Percentiles rank a stretch among this genome's conserved stretches.
Conservation (phyloP, 2,888 invertebrate genomes). For the Platycheirus albimanus region DNA sequence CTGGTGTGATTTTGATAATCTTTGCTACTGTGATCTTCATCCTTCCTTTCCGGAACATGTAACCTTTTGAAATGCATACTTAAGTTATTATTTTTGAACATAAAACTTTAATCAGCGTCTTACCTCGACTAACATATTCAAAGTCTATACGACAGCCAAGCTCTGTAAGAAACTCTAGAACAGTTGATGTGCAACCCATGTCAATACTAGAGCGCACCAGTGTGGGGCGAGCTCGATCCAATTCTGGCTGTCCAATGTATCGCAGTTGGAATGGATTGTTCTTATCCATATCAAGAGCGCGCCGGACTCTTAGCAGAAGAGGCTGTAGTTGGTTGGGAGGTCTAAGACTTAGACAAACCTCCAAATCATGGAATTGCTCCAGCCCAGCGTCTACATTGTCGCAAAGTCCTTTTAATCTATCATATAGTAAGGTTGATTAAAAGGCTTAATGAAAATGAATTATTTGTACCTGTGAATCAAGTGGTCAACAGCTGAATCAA, state of each 20-base stretch:
- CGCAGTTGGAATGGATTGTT: slow-evolving; percentile 89
- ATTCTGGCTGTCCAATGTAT: slow-evolving; percentile 95
- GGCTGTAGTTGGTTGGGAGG: slow-evolving; percentile 86
- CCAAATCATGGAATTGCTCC: slow-evolving; percentile 96
- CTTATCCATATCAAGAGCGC: slow-evolving; percentile 88
- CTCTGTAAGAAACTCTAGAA: slow-evolving; percentile 95
- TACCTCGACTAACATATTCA: slow-evolving; percentile 95
- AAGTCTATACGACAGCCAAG: slow-evolving; percentile 95
- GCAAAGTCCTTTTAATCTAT: slow-evolving; percentile 91
- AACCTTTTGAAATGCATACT: slow-evolving; percentile 81
- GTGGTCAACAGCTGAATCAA: slow-evolving; percentile 95
- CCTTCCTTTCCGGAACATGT: slow-evolving; percentile 97
- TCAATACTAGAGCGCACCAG: slow-evolving; percentile 96
- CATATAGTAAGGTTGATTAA: neutral
- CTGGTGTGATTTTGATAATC: slow-evolving; percentile 92
- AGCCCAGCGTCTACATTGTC: slow-evolving; percentile 96
- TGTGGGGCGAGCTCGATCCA: slow-evolving; percentile 94
- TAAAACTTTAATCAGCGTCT: too few species aligned
- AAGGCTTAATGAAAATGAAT: neutral
- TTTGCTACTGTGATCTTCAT: slow-evolving; percentile 99
- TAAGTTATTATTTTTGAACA: too few species aligned
- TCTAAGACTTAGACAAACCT: slow-evolving; percentile 93
- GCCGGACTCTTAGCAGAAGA: slow-evolving; percentile 90
- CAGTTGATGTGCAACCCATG: slow-evolving; percentile 94
- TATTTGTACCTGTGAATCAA: slow-evolving; percentile 88